Base-by-base conservation (phyloP, 1,140 invertebrate genomes). In the Sycobia sp. region DNA sequence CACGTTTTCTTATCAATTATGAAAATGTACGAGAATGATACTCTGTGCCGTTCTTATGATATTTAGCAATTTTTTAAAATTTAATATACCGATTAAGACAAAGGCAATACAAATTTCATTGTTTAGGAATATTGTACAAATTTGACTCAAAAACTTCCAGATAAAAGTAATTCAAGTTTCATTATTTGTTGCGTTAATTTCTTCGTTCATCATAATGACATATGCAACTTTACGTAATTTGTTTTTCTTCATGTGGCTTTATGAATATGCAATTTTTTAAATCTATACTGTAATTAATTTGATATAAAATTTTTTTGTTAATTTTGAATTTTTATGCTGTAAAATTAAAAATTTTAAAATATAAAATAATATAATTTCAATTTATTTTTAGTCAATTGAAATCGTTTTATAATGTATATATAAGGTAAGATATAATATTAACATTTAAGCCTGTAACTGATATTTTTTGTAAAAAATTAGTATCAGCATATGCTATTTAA, bases 161-260 rank as follows among this genome's bases (percentile, higher is more conserved):
- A 51, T 20, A 43, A 29, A n/a, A n/a, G n/a, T n/a, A n/a, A n/a
- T n/a, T n/a, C n/a, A n/a, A n/a, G n/a, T n/a, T n/a, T n/a, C n/a
- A n/a, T n/a, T n/a, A n/a, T n/a, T n/a, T n/a, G n/a, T n/a, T n/a
- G n/a, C n/a, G n/a, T n/a, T n/a, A n/a, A n/a, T n/a, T n/a, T n/a
- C n/a, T n/a, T n/a, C n/a, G n/a, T n/a, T n/a, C n/a, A n/a, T 41
- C 53, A n/a, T 38, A 57, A 43, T 57, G 54, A 57, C 54, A 64
- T 51, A 57, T 56, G 61, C 53, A 51, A 36, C 46, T 64, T 57
- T 64, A 56, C 61, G 53, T 64, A 64, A 64, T 64, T 57, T 64
- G 38, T 51, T 57, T 63, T 50, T 11, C n/a, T 57, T 44, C 1
- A 51, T 29, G 11, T n/a, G 36, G 43, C n/a, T 32, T 43, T 16